phyloP scores from a whole-genome alignment of 1,140 invertebrate genomes.

The Calosoma granatense region DNA sequence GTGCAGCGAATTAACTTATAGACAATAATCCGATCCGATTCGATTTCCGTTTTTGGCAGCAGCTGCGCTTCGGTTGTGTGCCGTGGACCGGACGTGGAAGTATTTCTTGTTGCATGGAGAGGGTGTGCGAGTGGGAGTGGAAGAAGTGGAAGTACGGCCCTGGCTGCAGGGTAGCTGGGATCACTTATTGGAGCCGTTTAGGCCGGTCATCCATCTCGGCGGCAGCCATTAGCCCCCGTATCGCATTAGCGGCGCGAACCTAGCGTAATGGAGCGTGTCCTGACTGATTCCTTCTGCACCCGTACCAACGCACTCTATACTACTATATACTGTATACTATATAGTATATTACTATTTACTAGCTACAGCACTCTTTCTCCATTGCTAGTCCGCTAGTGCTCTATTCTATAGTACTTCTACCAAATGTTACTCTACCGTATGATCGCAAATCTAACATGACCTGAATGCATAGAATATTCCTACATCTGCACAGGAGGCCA shows the following conservation, averaged over 20 bases:
- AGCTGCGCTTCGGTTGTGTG: neutral
- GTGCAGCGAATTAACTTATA: neutral
- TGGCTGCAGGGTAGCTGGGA: neutral
- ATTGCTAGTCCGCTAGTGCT: neutral
- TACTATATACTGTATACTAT: no score
- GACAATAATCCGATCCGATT: neutral
- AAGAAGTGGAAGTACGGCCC: no score
- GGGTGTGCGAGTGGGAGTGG: no score
- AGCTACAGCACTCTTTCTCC: neutral
- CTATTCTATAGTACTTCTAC: neutral
- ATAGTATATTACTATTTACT: no score
- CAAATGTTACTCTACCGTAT: slow-evolving; percentile 10
- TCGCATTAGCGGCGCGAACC: slow-evolving; percentile 21
- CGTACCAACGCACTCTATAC: neutral
- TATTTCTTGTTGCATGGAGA: neutral
- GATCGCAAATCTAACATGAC: no score
- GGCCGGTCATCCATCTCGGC: slow-evolving; percentile 30
- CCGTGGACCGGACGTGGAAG: neutral
- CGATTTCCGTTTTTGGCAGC: neutral
- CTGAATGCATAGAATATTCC: no score
- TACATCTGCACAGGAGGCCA: no score
- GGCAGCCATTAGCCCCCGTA: slow-evolving; percentile 29
- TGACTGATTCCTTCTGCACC: slow-evolving; percentile 23
- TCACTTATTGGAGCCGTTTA: slow-evolving; percentile 18
- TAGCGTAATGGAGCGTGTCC: slow-evolving; percentile 29